Evolutionary conservation across 30 jellyfish, hydroid and myxozoan species (phyloP).

Genomic region (Pseudorhiza aurosa): DNA sequence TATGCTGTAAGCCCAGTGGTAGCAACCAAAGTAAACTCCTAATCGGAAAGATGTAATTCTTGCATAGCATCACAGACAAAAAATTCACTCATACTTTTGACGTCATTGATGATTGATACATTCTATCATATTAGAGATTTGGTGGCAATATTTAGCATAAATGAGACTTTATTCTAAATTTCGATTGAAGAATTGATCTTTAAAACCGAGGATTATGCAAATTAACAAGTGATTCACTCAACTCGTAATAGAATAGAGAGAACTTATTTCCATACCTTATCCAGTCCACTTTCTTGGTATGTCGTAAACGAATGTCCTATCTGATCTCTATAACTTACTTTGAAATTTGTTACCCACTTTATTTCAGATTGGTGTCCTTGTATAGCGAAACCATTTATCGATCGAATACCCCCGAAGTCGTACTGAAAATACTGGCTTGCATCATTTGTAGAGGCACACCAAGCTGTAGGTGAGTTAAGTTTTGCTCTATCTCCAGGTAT

Average conservation of each 20-base stretch:
- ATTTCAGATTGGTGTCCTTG: constrained; percentile 54
- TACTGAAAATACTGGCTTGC: constrained; percentile 20
- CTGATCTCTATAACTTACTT: constrained; percentile 24
- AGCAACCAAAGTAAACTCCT: too few relatives aligned
- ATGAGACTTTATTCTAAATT: too few relatives aligned
- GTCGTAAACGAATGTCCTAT: constrained; percentile 27
- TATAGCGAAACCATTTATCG: constrained; percentile 63
- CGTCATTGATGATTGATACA: too few relatives aligned
- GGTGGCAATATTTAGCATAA: too few relatives aligned
- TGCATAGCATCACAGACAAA: too few relatives aligned
- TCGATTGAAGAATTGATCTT: too few relatives aligned
- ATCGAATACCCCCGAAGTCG: constrained; percentile 30
- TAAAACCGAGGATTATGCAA: too few relatives aligned
- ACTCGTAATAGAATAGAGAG: background rate
- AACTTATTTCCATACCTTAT: constrained; percentile 21
- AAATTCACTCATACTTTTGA: too few relatives aligned
- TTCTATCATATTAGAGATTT: too few relatives aligned
- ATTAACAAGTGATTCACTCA: too few relatives aligned
- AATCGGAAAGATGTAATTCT: too few relatives aligned
- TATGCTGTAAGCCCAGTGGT: too few relatives aligned
- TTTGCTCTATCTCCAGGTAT: constrained; percentile 27
- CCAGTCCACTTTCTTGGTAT: constrained; percentile 32
- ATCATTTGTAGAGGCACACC: constrained; percentile 40
- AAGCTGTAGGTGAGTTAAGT: constrained; percentile 13
- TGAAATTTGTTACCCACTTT: constrained; percentile 53